These are phyloP conservation scores for Hydractinia symbiolongicarpus DNA, from an alignment of 30 jellyfish, hydroid and myxozoan genomes.

Conservation along the genomic window DNA sequence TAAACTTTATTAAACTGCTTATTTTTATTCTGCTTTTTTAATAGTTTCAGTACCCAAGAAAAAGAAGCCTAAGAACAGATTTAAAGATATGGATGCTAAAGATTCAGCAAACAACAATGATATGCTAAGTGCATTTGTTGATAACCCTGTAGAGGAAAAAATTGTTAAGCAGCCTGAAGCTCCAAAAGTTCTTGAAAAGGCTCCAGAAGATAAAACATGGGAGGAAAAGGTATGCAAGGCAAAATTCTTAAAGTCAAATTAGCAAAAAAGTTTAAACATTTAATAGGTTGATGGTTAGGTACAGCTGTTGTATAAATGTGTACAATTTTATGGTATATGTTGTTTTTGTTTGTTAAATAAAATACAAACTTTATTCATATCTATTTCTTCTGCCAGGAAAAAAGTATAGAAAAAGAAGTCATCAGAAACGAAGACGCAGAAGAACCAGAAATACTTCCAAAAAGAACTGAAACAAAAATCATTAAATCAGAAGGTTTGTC, in stretches of 20 bases:
- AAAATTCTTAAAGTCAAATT: not conserved
- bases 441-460: constrained; percentile 34
- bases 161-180: constrained; percentile 19
- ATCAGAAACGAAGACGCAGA: constrained; percentile 26
- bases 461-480: constrained; percentile 10
- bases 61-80: constrained; percentile 61
- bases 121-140: constrained; percentile 85
- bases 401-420: constrained; percentile 20
- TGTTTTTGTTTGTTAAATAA: too few species aligned
- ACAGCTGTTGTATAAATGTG: too few species aligned
- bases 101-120: constrained; percentile 47
- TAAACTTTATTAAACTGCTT: too few species aligned
- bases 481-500: constrained; percentile 17
- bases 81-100: constrained; percentile 44
- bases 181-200: constrained; percentile 17
- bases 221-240: constrained; percentile 34
- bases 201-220: constrained; percentile 38
- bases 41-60: constrained; percentile 47
- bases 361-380: too few species aligned
- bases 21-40: not conserved
- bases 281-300: too few species aligned
- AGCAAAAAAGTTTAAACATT: too few species aligned
- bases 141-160: constrained; percentile 69
- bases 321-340: too few species aligned
- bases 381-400: not conserved